Percentiles rank a stretch among this genome's conserved stretches.
Evolutionary conservation across 2,113 vertebrate species (phyloP).

Genomic region (Malurus melanocephalus): DNA sequence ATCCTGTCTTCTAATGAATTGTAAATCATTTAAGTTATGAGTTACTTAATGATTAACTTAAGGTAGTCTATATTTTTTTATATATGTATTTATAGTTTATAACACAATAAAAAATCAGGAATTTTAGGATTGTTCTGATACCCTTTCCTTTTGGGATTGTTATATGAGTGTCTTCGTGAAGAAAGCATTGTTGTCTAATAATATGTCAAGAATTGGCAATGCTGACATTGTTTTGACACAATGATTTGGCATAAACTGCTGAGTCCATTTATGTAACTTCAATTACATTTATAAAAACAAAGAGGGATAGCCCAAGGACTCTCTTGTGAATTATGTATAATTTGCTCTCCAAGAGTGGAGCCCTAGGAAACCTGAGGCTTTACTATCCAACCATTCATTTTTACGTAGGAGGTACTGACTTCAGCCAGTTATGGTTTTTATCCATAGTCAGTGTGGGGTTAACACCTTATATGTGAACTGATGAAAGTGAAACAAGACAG

Average conservation of each 20-base stretch:
- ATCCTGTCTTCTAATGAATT: not conserved
- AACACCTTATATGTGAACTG: fast-evolving
- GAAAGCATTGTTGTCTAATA: not conserved
- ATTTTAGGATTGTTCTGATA: not conserved
- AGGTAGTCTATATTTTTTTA: not conserved
- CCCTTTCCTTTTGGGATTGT: not conserved
- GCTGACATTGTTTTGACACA: not conserved
- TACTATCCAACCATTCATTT: not conserved
- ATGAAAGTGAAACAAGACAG: not conserved
- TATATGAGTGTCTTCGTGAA: not conserved
- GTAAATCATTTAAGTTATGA: not conserved
- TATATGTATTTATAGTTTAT: not conserved
- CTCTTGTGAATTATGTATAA: not conserved
- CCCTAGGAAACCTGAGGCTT: not conserved
- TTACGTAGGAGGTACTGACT: not conserved
- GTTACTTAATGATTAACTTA: not conserved
- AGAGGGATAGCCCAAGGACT: not conserved
- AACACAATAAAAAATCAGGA: not conserved
- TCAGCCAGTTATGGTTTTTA: not conserved
- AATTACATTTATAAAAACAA: not conserved
- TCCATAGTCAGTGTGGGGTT: not conserved
- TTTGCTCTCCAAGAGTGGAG: not conserved
- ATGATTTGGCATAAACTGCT: not conserved
- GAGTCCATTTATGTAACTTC: not conserved
- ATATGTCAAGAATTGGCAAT: not conserved